Evolutionary conservation across 2,888 invertebrate species (phyloP), one percentile per base, ranked within the genome.

Genomic region (Ormyrus thymus): DNA sequence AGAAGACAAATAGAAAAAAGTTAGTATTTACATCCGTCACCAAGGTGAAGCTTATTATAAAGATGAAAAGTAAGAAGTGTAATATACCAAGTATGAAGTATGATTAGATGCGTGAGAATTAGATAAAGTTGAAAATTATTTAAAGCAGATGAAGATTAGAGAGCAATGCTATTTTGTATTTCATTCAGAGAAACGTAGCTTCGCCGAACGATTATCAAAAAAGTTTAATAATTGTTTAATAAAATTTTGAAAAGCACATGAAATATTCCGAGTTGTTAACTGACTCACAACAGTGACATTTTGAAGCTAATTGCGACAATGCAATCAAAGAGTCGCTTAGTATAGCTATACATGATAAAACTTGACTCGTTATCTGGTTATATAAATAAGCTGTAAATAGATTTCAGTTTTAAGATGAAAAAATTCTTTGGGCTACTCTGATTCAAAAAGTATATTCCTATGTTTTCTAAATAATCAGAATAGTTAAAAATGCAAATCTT

Each of bases 1-100:
- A 92, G 91, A 92, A 92, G 91, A 90, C 77, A 89, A 88, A 85
- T 82, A 82, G 59, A 83, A 59, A 1, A 81, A 80, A 76, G 85
- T 88, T 89, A 89, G 84, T 87, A 56, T 80, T 83, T 79, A 55
- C 15, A 13, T 70, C 65, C 59, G 59, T 51, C 75, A 79, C 70
- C 76, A 72, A 53, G 7, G 58, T 66, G n/a, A 53, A 75, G 66
- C 55, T 65, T 70, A 58, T 62, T 45, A 48, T 66, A 69, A 29
- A 61, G n/a, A 4, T 29, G 29, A 29, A 29, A 29, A 29, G 29
- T 29, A 1, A 29, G 29, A 29, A 29, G 29, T 29, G 29, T 29
- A 29, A 29, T 29, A 1, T 29, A 2, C 29, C 29, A 29, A 29
- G 29, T 29, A 29, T 29, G 29, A 29, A 29, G 29, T 29, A 29